Base-by-base conservation (phyloP, 1,140 invertebrate genomes). In the Neoseiulus cucumeris region DNA sequence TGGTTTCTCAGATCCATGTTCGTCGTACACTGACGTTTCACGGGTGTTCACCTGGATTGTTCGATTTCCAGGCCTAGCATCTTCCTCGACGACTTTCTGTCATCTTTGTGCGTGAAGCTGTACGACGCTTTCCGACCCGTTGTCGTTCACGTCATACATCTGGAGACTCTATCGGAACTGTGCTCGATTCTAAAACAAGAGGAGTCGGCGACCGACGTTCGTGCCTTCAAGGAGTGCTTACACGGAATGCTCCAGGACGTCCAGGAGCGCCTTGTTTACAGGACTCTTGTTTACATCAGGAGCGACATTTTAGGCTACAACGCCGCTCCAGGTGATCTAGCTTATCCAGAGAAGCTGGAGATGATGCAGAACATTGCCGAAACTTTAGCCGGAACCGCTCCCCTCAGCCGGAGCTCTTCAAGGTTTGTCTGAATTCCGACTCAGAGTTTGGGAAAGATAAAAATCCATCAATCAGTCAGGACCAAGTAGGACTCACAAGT, bases 121-220 rank as follows among this genome's bases (percentile, higher is more conserved):
- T 98, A 98, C 73, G 94, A 99, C 73, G 84, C 84, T 1, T 75
- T 98, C 65, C 79, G 95, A n/a, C 93, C 96, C 1, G 84, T 90
- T 65, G 87, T 99, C 42, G 95, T 98, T 68, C 89, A 95, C 73
- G 89, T 98, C 64, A 91, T 94, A 74, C 94, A 98, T 78, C 79
- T 98, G 70, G 95, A 99, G 80, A 96, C 94, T 0, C 76, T 98
- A 14, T 88, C 93, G 0, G 95, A 98, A 76, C 83, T 98, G 22
- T 98, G 93, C 73, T 86, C 87, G 39, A 96, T 98, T 68, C 78
- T 98, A 1, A 83, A 79, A 69, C 64, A 69, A 33, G 29, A 44
- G 33, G 69, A 71, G 33, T n/a, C 51, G 67, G 68, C 68, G 1
- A 66, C 70, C 79, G 72, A 84, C 17, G 75, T 91, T n/a, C 76